Evolutionary conservation across 2,113 vertebrate genomes (phyloP).

Genomic region (Boulengeromyrus knoepffleri): DNA sequence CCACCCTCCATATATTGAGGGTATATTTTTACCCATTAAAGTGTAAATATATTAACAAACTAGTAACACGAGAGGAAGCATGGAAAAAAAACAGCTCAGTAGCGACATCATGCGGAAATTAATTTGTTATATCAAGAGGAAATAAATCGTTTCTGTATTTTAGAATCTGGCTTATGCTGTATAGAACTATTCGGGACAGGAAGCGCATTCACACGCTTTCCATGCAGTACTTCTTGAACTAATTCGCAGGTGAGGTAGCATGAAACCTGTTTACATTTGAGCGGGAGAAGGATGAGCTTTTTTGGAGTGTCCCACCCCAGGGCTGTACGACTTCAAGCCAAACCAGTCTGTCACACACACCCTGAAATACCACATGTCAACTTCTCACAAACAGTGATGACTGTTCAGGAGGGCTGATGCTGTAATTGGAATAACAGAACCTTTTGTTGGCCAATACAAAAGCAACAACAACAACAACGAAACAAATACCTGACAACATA

Average conservation of each 20-base stretch:
- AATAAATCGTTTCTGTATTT: not conserved
- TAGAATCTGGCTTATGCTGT: not conserved
- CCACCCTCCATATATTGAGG: not conserved
- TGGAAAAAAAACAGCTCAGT: not conserved
- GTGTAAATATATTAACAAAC: not conserved
- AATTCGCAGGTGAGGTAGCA: not conserved
- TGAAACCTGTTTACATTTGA: not conserved
- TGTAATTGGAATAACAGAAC: not conserved
- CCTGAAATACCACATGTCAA: not conserved
- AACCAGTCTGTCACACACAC: not conserved
- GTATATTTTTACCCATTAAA: not conserved
- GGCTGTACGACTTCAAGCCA: not conserved
- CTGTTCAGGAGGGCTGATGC: not conserved
- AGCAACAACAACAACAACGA: not conserved
- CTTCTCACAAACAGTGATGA: not conserved
- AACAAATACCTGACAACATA: not conserved
- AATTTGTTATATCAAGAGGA: not conserved
- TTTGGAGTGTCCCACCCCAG: not conserved
- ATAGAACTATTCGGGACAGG: not conserved
- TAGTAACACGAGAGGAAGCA: not conserved
- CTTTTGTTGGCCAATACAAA: not conserved
- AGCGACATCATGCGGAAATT: not conserved
- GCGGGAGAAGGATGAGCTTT: not conserved
- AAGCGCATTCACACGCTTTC: not conserved
- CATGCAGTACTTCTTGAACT: not conserved